phyloP scores from a whole-genome alignment of 2,113 vertebrate genomes.

The Cololabis saira region DNA sequence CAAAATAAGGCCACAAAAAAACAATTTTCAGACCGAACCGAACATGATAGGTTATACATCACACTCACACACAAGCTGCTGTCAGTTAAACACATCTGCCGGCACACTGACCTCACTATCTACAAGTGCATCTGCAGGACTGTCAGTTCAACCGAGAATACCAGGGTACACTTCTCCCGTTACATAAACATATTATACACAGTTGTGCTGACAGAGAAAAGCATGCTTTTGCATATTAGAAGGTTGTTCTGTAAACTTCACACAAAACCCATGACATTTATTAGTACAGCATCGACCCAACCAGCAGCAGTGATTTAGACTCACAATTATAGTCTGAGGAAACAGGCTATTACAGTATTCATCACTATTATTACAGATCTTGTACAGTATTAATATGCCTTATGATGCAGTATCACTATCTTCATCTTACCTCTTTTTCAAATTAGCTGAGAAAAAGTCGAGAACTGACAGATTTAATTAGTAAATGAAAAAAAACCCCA shows the following conservation, averaged over 20 bases:
- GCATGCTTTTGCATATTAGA: constrained; percentile 79
- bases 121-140: constrained; percentile 63
- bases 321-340: constrained; percentile 71
- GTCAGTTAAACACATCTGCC: constrained; percentile 45
- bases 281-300: constrained; percentile 67
- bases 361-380: constrained; percentile 75
- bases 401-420: constrained; percentile 61
- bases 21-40: constrained; percentile 55
- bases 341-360: constrained; percentile 61
- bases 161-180: constrained; percentile 41
- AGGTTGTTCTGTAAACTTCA: constrained; percentile 71
- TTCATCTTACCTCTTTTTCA: constrained; percentile 28
- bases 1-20: constrained; percentile 71
- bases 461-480: constrained; percentile 28
- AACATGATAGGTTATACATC: constrained; percentile 62
- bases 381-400: constrained; percentile 77
- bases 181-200: constrained; percentile 63
- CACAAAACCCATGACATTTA: constrained; percentile 67
- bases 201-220: constrained; percentile 71
- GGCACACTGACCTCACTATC: constrained; percentile 56
- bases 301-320: constrained; percentile 63
- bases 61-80: constrained; percentile 67
- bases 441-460: constrained; percentile 31
- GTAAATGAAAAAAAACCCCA: constrained; percentile 8
- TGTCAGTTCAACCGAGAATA: constrained; percentile 45